Base-by-base conservation (phyloP, 2,113 vertebrate species). In the Anoplopoma fimbria region DNA sequence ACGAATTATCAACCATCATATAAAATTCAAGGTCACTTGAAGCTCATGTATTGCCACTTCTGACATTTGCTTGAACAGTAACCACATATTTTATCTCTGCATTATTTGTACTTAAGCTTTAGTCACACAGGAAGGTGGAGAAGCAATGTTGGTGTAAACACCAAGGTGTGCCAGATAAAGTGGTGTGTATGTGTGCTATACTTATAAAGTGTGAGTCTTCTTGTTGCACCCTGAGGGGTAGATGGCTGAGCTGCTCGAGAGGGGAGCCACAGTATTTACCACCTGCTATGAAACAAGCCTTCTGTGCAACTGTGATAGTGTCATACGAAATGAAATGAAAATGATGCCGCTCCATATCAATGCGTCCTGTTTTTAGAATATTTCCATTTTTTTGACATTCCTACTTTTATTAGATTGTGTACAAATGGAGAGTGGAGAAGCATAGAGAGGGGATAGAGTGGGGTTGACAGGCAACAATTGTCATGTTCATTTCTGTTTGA, bases 261-360 rank as follows among this genome's bases (percentile, higher is more conserved):
- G 88, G 74, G 84, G 81, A 85, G 74, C 82, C 65, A 80, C 83
- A 88, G 88, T 87, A 81, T 92, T 94, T 91, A 91, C 93, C 93
- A 88, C 93, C 93, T 90, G 93, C 88, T 91, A 88, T 81, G 92
- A 88, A 87, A 93, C 86, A 85, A 91, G 87, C 84, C 89, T 90
- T 87, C 90, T 92, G 91, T 82, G 77, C 77, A 70, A 84, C 85
- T 63, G 77, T 53, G 90, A 90, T 92, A 92, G 88, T 90, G 90
- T 93, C 87, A 91, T 34, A 71, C 13, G n/a, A 81, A 82, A 69
- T 47, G 77, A 87, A 89, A 87, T 87, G 85, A 88, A 87, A 87
- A 80, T 81, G 82, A 80, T 72, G 85, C 65, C 42, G 79, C 77
- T 86, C 75, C 83, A 72, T 88, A 84, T 87, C 87, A 69, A 58